Percentiles rank a stretch among this genome's conserved stretches.
These are phyloP conservation scores for Anthopleura xanthogrammica DNA, from an alignment of 92 coral and sea anemone genomes.

Conservation along the genomic window DNA sequence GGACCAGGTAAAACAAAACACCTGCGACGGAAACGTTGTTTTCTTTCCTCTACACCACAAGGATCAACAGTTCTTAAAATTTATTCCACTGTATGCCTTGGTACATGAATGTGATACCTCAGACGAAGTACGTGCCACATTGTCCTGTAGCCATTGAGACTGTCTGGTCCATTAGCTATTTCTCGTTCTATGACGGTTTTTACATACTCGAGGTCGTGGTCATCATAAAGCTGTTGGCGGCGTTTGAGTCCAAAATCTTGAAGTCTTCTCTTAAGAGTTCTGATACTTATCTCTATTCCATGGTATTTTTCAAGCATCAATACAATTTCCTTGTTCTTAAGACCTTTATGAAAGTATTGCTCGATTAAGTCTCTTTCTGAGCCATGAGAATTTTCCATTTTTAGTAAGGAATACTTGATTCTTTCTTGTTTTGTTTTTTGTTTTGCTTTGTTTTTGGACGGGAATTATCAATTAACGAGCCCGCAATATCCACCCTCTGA, in stretches of 20 bases:
- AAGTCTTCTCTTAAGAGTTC: constrained; percentile 64
- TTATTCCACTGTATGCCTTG: background rate
- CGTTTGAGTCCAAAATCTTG: constrained; percentile 48
- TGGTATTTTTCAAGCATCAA: constrained; percentile 67
- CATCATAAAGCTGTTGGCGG: background rate
- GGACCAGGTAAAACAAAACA: constrained; percentile 9
- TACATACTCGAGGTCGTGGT: background rate
- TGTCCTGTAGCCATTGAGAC: background rate
- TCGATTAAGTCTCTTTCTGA: constrained; percentile 60
- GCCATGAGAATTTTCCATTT: constrained; percentile 23
- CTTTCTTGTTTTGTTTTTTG: too few species aligned
- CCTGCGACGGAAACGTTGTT: background rate
- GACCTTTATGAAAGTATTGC: constrained; percentile 60
- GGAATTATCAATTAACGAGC: too few species aligned
- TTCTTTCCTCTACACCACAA: background rate
- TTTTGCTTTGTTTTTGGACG: background rate
- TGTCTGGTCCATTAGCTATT: background rate
- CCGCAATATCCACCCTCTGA: too few species aligned
- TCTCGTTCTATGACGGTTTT: background rate
- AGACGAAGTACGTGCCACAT: background rate
- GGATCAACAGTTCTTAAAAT: background rate
- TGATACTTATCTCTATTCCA: constrained; percentile 29
- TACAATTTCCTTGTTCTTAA: constrained; percentile 48
- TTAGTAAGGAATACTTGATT: too few species aligned
- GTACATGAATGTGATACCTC: background rate